Conservation (phyloP, 2,888 invertebrate genomes). For the Zonitis immaculata region DNA sequence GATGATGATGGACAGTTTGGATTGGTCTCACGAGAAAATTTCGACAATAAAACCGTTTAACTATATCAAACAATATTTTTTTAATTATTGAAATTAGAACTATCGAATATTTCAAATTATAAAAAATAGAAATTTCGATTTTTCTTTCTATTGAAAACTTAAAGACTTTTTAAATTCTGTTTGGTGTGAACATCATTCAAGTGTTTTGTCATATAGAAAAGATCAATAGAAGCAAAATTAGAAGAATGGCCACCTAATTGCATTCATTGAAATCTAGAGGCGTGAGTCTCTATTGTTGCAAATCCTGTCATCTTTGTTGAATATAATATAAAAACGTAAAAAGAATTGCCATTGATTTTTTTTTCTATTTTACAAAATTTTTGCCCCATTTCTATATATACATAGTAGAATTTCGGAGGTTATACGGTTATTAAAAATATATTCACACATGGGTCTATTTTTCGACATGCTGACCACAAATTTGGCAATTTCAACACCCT, state of each 20-base stretch:
- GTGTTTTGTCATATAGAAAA: conserved; percentile 1
- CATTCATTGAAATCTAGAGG: conserved; percentile 47
- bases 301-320: background rate
- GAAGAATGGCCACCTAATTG: conserved; percentile 46
- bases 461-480: background rate
- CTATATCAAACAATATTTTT: too few relatives aligned
- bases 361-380: background rate
- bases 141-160: background rate
- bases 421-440: background rate
- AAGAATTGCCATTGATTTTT: background rate
- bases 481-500: background rate
- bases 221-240: background rate
- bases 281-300: conserved; percentile 40
- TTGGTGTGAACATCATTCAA: conserved; percentile 1
- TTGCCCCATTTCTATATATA: too few relatives aligned
- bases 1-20: background rate
- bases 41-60: too few relatives aligned
- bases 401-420: background rate
- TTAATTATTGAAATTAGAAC: too few relatives aligned
- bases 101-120: too few relatives aligned
- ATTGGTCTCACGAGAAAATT: background rate
- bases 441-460: background rate
- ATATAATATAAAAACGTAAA: background rate
- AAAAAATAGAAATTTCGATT: too few relatives aligned
- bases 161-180: background rate